These are phyloP conservation scores for Macaria liturata DNA, from an alignment of 2,888 invertebrate species.

Conservation along the genomic window DNA sequence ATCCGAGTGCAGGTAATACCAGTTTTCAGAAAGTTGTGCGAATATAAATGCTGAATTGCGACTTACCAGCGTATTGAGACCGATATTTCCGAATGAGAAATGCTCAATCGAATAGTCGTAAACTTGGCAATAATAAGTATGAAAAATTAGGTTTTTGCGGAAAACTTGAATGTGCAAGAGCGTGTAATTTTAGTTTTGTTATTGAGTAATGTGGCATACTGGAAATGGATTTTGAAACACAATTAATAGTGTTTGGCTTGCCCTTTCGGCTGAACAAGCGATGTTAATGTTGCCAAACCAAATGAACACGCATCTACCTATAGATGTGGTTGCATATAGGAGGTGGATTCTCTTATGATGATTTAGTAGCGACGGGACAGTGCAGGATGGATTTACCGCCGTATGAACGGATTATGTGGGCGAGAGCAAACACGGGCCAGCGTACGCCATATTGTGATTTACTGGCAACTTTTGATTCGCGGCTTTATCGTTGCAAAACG, in stretches of 20 bases:
- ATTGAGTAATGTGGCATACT: too few species aligned
- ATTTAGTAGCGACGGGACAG: conserved; percentile 78
- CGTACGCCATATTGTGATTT: conserved; percentile 80
- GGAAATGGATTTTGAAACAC: background rate
- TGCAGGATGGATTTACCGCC: conserved; percentile 80
- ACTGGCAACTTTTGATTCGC: conserved; percentile 79
- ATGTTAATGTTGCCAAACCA: conserved; percentile 58
- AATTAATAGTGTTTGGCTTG: background rate
- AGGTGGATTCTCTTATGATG: conserved; percentile 81
- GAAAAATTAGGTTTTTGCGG: background rate
- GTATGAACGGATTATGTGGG: conserved; percentile 83
- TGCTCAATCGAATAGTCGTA: conserved; percentile 33
- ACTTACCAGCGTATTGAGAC: conserved; percentile 41
- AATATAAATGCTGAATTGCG: conserved; percentile 40
- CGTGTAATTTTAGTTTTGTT: too few species aligned
- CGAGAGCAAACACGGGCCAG: conserved; percentile 81
- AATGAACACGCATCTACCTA: conserved; percentile 51
- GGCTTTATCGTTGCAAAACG: conserved; percentile 67
- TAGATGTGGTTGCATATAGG: conserved; percentile 43
- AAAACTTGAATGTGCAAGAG: background rate
- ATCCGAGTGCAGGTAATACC: conserved; percentile 61
- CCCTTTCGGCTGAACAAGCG: conserved; percentile 14
- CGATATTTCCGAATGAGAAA: conserved; percentile 42
- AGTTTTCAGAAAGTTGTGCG: conserved; percentile 43
- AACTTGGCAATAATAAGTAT: conserved; percentile 8